phyloP scores from a whole-genome alignment of 1,140 invertebrate genomes.

The Aphidius ervi region DNA sequence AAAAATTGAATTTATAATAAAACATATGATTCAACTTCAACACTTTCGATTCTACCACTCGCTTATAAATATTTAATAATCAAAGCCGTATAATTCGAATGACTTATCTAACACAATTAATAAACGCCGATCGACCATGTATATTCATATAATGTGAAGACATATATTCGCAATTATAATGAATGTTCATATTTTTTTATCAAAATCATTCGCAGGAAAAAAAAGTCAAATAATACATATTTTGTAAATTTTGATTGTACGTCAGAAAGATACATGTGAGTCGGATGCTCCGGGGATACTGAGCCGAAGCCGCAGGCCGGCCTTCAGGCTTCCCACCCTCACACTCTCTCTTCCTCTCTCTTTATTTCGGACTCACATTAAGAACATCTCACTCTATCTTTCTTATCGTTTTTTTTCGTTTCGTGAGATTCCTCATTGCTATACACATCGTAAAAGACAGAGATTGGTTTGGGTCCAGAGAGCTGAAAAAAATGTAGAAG shows the following conservation, averaged over 20 bases:
- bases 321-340: conserved; percentile 50
- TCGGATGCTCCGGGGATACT: conserved; percentile 53
- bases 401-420: no score
- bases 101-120: no score
- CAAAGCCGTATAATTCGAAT: no score
- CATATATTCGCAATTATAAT: no score
- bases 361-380: conserved; percentile 19
- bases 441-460: conserved; percentile 5
- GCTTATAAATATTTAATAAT: no score
- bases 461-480: not conserved
- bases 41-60: not conserved
- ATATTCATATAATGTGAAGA: no score
- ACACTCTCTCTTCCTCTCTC: conserved; percentile 25
- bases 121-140: no score
- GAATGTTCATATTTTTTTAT: no score
- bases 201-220: no score
- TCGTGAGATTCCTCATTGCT: conserved; percentile 10
- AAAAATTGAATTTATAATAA: no score
- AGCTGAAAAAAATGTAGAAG: not conserved
- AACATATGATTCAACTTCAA: not conserved
- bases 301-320: conserved; percentile 51
- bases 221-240: no score
- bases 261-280: conserved; percentile 36
- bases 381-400: conserved; percentile 11
- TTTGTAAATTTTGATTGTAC: no score